Evolutionary conservation across 2,888 invertebrate species (phyloP).

Genomic region (Argyresthia goedartella): DNA sequence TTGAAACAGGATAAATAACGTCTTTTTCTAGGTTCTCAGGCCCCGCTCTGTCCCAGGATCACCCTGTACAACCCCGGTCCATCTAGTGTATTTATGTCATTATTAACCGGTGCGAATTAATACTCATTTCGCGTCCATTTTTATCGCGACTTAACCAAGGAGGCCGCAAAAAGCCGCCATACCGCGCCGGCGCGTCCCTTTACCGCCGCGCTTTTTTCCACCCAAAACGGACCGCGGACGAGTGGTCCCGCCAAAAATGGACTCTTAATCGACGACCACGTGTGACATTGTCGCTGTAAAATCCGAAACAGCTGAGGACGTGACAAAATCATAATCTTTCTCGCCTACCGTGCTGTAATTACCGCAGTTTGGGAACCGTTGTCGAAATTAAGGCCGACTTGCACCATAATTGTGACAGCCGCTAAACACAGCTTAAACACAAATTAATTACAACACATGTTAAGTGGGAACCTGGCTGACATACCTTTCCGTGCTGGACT

Average conservation of each 20-base stretch:
- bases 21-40: too few species aligned
- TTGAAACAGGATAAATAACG: too few species aligned
- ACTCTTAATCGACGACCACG: conserved; percentile 25
- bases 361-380: too few species aligned
- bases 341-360: neutral
- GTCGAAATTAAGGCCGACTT: too few species aligned
- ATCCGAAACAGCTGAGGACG: neutral
- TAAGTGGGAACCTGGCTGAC: too few species aligned
- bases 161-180: conserved; percentile 38
- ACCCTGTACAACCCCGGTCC: conserved; percentile 38
- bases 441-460: too few species aligned
- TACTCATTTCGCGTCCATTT: conserved; percentile 65
- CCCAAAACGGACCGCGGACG: conserved; percentile 20
- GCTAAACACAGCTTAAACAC: too few species aligned
- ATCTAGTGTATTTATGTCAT: conserved; percentile 66
- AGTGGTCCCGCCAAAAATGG: conserved; percentile 38
- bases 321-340: neutral
- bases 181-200: conserved; percentile 17
- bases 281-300: conserved; percentile 6
- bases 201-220: conserved; percentile 25
- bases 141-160: conserved; percentile 48
- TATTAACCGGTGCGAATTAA: conserved; percentile 69
- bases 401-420: too few species aligned
- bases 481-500: too few species aligned
- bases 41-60: conserved; percentile 11